Evolutionary conservation across 2,113 vertebrate genomes (phyloP).

Genomic region (Tyrannus savana): DNA sequence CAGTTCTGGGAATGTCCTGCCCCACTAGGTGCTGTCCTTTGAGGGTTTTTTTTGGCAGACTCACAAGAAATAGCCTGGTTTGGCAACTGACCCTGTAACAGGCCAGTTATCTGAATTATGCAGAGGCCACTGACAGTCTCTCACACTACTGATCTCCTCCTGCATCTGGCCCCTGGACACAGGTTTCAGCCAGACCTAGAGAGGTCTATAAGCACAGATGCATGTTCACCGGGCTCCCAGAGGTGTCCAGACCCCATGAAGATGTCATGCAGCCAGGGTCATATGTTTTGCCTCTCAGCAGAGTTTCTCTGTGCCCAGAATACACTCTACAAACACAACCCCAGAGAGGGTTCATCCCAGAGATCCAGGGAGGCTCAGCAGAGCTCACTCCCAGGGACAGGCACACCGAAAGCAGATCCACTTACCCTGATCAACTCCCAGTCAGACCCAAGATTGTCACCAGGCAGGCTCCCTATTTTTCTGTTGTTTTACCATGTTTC

Average conservation of each 20-base stretch:
- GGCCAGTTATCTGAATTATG: not conserved
- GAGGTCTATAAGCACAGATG: not conserved
- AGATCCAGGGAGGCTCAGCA: not conserved
- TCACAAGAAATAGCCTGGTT: not conserved
- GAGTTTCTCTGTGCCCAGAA: not conserved
- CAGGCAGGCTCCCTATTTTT: not conserved
- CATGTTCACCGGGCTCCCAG: not conserved
- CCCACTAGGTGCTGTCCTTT: not conserved
- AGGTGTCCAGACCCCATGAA: not conserved
- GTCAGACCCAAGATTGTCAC: not conserved
- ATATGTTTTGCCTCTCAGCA: not conserved
- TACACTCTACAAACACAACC: fast-evolving
- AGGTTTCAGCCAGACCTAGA: fast-evolving
- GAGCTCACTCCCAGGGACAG: not conserved
- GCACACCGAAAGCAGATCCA: not conserved
- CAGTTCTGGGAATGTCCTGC: not conserved
- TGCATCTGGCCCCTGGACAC: not conserved
- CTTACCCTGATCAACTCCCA: not conserved
- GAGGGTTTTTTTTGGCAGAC: not conserved
- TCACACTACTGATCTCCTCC: not conserved
- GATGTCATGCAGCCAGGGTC: not conserved
- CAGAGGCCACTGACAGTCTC: not conserved
- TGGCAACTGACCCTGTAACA: not conserved
- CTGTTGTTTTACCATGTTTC: not conserved
- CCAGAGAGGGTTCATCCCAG: not conserved